phyloP scores from a whole-genome alignment of 30 jellyfish, hydroid and myxozoan genomes.

The Aurelia sp. region DNA sequence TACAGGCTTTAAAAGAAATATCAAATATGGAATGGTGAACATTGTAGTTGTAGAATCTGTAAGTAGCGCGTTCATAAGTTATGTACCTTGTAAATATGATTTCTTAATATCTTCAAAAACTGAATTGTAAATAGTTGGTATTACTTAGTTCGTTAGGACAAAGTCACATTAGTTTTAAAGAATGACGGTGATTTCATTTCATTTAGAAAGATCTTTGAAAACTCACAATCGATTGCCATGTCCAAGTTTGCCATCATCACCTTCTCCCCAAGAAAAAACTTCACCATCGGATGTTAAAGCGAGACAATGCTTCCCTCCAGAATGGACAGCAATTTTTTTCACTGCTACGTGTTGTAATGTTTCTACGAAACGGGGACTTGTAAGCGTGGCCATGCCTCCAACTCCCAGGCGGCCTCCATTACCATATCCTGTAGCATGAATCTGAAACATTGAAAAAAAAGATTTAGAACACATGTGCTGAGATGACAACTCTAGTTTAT shows the following conservation, averaged over 20 bases:
- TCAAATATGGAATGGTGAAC: no score
- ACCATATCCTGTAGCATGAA: conserved; percentile 91
- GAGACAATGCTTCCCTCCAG: conserved; percentile 98
- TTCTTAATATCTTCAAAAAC: no score
- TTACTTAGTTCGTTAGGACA: no score
- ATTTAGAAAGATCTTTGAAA: no score
- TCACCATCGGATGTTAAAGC: conserved; percentile 97
- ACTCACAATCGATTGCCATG: conserved; percentile 95
- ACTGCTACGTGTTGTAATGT: conserved; percentile 80
- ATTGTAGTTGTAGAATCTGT: no score
- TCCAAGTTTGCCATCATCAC: conserved; percentile 97
- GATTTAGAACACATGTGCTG: no score
- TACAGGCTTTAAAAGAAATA: no score
- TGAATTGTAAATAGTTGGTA: no score
- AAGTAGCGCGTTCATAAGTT: no score
- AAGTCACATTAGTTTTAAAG: no score
- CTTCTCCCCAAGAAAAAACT: conserved; percentile 98
- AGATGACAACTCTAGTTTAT: not conserved
- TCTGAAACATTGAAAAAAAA: conserved; percentile 20
- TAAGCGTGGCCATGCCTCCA: conserved; percentile 79
- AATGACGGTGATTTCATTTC: no score
- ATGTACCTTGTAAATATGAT: no score
- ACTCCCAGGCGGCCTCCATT: conserved; percentile 90
- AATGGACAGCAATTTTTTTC: conserved; percentile 86
- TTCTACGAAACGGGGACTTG: conserved; percentile 83